Conservation (phyloP, 2,797 vertebrate species). For the Chaenodraco wilsoni region DNA sequence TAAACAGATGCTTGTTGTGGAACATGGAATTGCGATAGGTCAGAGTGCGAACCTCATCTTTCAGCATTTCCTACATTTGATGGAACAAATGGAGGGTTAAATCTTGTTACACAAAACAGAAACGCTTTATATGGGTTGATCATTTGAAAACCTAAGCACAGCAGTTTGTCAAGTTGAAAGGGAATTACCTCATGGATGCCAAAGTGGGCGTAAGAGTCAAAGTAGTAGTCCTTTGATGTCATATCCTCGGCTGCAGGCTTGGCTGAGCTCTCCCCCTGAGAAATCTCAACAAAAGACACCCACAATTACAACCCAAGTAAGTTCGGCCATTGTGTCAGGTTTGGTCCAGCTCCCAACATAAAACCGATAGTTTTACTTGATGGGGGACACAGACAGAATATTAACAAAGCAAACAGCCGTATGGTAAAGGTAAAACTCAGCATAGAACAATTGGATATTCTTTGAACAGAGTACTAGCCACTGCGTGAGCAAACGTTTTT, state of each 20-base stretch:
- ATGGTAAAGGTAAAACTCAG: too few species aligned
- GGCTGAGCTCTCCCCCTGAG: slow-evolving; percentile 88
- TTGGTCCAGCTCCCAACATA: too few species aligned
- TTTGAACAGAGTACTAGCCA: too few species aligned
- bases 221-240: slow-evolving; percentile 97
- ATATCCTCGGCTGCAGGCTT: slow-evolving; percentile 94
- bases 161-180: neutral
- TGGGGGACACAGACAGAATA: too few species aligned
- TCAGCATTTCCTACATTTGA: slow-evolving; percentile 90
- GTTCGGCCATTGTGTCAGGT: neutral
- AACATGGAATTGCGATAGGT: slow-evolving; percentile 97
- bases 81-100: neutral
- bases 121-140: fast-evolving
- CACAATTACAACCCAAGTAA: slow-evolving; percentile 26
- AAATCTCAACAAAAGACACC: slow-evolving; percentile 81
- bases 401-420: too few species aligned
- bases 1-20: slow-evolving; percentile 96
- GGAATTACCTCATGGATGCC: slow-evolving; percentile 91
- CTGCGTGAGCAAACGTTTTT: too few species aligned
- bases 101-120: neutral
- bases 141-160: neutral
- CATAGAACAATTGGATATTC: too few species aligned
- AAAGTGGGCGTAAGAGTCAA: slow-evolving; percentile 95
- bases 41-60: slow-evolving; percentile 94
- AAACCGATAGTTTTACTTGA: too few species aligned